phyloP scores from a whole-genome alignment of 2,888 invertebrate species.

The Epinotia brunnichana region DNA sequence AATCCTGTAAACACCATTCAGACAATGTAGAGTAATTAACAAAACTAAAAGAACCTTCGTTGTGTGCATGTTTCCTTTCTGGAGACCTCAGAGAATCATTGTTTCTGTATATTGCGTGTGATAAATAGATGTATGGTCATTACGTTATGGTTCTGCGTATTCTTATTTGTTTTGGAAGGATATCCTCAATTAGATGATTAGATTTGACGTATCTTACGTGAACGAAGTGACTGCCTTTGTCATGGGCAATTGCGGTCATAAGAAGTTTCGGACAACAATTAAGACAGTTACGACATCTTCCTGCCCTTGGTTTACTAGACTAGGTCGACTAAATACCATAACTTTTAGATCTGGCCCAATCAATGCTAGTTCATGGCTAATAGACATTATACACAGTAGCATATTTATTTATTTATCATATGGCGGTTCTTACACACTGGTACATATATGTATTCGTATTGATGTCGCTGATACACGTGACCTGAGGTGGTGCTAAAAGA shows the following conservation, averaged over 20 bases:
- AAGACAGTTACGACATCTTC: background rate
- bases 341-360: background rate
- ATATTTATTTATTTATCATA: too few relatives aligned
- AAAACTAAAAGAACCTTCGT: conserved; percentile 54
- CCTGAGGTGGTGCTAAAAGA: too few relatives aligned
- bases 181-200: conserved; percentile 41
- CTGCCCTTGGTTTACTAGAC: conserved; percentile 9
- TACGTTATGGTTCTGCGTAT: conserved; percentile 15
- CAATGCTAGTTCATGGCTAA: conserved; percentile 11
- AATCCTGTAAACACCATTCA: conserved; percentile 52
- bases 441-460: too few relatives aligned
- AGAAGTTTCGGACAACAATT: background rate
- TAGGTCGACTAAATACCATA: conserved; percentile 1
- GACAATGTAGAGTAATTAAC: conserved; percentile 50
- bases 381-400: too few relatives aligned
- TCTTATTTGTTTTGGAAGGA: conserved; percentile 37
- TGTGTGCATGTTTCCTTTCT: conserved; percentile 54
- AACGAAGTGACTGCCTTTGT: background rate
- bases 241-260: background rate
- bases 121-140: conserved; percentile 17
- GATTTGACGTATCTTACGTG: too few relatives aligned
- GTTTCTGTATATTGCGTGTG: conserved; percentile 44
- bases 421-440: too few relatives aligned
- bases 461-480: too few relatives aligned
- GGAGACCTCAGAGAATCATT: conserved; percentile 45